Percentiles rank a stretch among this genome's conserved stretches.
These are phyloP conservation scores for Columba livia DNA, from an alignment of 2,113 vertebrate genomes.

Conservation along the genomic window DNA sequence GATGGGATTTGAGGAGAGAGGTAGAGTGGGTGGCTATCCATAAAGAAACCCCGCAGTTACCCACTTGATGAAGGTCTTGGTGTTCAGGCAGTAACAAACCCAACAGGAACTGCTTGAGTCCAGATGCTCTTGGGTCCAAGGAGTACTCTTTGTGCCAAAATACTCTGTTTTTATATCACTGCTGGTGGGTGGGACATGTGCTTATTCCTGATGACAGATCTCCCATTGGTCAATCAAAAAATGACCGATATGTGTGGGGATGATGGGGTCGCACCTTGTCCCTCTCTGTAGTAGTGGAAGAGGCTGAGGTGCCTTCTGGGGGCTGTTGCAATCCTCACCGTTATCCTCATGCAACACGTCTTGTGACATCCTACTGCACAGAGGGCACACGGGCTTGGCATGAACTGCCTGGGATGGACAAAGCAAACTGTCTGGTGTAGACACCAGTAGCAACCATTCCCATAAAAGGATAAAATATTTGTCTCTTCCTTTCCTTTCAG, in stretches of 20 bases:
- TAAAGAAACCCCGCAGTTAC: not conserved
- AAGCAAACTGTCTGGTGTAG: not conserved
- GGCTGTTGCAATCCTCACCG: not conserved
- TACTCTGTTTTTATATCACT: not conserved
- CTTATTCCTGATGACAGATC: not conserved
- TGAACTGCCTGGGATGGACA: not conserved
- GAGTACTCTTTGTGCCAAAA: not conserved
- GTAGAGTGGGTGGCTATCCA: not conserved
- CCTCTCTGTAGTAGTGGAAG: not conserved
- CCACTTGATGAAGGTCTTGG: not conserved
- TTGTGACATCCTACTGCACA: fast-evolving
- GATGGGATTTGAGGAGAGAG: not conserved
- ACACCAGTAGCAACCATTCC: not conserved
- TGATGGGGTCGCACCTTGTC: not conserved
- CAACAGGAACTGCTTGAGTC: fast-evolving
- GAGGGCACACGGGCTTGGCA: fast-evolving
- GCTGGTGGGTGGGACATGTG: fast-evolving
- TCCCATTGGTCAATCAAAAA: not conserved
- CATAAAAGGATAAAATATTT: not conserved
- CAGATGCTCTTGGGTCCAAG: not conserved
- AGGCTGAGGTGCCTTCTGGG: not conserved
- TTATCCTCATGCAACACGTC: not conserved
- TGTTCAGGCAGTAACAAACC: not conserved
- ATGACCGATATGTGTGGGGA: fast-evolving
- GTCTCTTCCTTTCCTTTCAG: not conserved